These are phyloP conservation scores for Ciconia nigra DNA, from an alignment of 2,797 vertebrate genomes.

Conservation along the genomic window DNA sequence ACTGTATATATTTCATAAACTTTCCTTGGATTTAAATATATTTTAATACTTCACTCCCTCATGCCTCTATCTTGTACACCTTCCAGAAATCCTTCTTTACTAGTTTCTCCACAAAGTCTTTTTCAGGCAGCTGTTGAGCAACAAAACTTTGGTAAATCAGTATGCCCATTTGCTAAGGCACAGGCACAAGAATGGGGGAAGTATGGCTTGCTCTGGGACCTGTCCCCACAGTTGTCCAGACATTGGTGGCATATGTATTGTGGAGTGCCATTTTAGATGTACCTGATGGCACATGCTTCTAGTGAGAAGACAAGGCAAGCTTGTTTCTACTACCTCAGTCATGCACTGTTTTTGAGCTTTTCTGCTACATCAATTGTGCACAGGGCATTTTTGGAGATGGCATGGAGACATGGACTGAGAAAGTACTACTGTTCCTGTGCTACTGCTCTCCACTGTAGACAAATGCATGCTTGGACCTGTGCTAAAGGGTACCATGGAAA, in stretches of 20 bases:
- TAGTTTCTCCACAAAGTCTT: background rate
- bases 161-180: background rate
- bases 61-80: accelerated
- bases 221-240: background rate
- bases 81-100: background rate
- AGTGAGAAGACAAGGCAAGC: background rate
- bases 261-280: background rate
- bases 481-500: background rate
- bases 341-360: accelerated
- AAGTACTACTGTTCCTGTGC: background rate
- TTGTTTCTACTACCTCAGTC: background rate
- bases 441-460: background rate
- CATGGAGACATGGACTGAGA: background rate
- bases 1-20: background rate
- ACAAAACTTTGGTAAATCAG: background rate
- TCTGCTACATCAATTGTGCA: accelerated
- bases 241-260: background rate
- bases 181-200: background rate
- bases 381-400: background rate
- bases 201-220: background rate
- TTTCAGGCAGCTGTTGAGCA: background rate
- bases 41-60: background rate
- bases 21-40: background rate
- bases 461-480: background rate
- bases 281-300: background rate